Percentiles rank a stretch among this genome's conserved stretches.
Conservation (phyloP, 2,888 invertebrate genomes). For the Dynastes grantii region DNA sequence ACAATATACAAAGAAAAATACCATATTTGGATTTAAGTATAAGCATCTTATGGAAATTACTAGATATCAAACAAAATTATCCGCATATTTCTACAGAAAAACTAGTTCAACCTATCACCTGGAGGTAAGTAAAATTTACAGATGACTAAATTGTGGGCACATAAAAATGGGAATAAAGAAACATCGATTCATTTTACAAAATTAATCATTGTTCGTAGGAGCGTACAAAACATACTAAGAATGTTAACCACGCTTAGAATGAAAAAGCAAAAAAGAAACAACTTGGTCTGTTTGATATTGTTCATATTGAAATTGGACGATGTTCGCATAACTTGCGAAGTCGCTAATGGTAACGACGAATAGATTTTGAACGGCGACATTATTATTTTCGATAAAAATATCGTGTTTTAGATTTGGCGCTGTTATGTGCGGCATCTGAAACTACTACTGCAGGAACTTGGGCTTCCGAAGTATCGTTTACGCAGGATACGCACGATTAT, state of each 20-base stretch:
- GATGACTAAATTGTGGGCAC: too few species aligned
- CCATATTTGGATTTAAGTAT: conserved; percentile 13
- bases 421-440: conserved; percentile 62
- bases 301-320: conserved; percentile 58
- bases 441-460: conserved; percentile 60
- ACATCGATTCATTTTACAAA: background rate
- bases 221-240: conserved; percentile 26
- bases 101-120: background rate
- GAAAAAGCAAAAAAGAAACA: conserved; percentile 37
- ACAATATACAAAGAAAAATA: background rate
- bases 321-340: background rate
- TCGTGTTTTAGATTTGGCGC: conserved; percentile 59
- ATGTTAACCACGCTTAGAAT: conserved; percentile 2
- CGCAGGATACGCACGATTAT: conserved; percentile 60
- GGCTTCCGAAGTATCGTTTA: conserved; percentile 59
- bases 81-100: background rate
- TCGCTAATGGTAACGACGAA: conserved; percentile 13
- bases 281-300: conserved; percentile 60
- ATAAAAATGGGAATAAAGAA: too few species aligned
- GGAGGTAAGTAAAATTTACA: conserved; percentile 16
- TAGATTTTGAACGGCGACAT: background rate
- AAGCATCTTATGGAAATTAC: conserved; percentile 23
- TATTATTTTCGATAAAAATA: conserved; percentile 4
- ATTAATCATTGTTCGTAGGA: background rate
- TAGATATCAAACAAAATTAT: background rate